Percentiles rank a stretch among this genome's conserved stretches.
phyloP scores from a whole-genome alignment of 2,113 vertebrate species.

The Riparia riparia region DNA sequence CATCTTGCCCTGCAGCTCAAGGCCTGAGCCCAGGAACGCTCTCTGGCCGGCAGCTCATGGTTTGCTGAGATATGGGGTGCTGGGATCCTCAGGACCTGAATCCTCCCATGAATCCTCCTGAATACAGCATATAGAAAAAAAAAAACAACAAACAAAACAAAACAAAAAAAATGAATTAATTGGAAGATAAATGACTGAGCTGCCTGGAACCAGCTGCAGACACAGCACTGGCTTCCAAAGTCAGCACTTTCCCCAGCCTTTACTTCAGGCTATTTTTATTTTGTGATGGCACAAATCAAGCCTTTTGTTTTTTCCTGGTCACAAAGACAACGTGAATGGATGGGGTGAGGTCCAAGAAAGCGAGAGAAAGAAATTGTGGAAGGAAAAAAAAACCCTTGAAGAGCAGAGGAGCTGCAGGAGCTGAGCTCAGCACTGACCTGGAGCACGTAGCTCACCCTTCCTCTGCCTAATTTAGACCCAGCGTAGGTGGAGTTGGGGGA shows the following conservation, averaged over 20 bases:
- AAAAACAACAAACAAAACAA: neutral
- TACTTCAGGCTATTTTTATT: neutral
- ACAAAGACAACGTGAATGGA: neutral
- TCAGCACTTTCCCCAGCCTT: neutral
- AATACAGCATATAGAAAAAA: neutral
- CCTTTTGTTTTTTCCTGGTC: neutral
- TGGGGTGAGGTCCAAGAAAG: neutral
- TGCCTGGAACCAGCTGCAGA: neutral
- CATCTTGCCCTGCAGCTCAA: neutral
- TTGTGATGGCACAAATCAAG: neutral
- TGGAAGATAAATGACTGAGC: neutral
- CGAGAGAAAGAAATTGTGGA: neutral
- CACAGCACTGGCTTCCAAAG: neutral
- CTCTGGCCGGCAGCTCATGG: neutral
- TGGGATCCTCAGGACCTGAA: neutral
- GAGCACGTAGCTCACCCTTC: slow-evolving; percentile 31
- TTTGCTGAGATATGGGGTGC: neutral
- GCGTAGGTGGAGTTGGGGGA: neutral
- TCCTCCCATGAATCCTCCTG: neutral
- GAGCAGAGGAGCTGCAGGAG: neutral
- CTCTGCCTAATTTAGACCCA: neutral
- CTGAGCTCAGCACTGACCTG: slow-evolving; percentile 4
- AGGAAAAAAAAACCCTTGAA: neutral
- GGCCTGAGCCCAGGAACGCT: neutral
- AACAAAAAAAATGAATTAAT: neutral